Evolutionary conservation across 2,888 invertebrate species (phyloP).

Genomic region (Thereva nobilitata): DNA sequence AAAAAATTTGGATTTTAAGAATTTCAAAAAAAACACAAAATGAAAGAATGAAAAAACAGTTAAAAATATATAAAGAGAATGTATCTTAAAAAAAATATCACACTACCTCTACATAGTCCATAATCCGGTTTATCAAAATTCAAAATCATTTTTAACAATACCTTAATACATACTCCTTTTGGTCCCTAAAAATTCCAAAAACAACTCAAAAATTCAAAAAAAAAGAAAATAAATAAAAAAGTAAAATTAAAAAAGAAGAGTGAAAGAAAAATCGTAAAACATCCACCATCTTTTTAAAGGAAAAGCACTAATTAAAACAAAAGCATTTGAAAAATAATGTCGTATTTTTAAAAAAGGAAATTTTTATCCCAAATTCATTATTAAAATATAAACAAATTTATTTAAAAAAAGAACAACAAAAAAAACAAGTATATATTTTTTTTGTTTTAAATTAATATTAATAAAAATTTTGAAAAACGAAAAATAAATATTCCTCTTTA

Average conservation of each 20-base stretch:
- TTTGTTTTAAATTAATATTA: not conserved
- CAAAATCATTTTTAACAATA: no score
- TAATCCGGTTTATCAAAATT: no score
- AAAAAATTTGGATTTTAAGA: not conserved
- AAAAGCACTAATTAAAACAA: conserved; percentile 37
- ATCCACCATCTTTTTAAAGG: conserved; percentile 37
- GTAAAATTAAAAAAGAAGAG: conserved; percentile 6
- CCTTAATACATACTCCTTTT: not conserved
- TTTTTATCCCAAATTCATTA: conserved; percentile 44
- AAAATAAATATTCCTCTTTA: no score
- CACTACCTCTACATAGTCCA: no score
- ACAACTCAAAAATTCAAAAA: not conserved
- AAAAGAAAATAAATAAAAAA: not conserved
- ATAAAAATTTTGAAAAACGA: no score
- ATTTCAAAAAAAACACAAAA: no score
- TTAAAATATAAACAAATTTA: no score
- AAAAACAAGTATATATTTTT: not conserved
- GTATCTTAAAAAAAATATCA: no score
- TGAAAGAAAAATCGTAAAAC: conserved; percentile 1
- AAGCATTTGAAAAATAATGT: not conserved
- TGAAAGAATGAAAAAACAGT: no score
- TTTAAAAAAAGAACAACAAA: not conserved
- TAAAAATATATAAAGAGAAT: no score
- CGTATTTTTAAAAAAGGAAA: conserved; percentile 24
- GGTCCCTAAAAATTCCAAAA: conserved; percentile 1